Conservation (phyloP, 2,113 vertebrate genomes). For the Pongo abelii region DNA sequence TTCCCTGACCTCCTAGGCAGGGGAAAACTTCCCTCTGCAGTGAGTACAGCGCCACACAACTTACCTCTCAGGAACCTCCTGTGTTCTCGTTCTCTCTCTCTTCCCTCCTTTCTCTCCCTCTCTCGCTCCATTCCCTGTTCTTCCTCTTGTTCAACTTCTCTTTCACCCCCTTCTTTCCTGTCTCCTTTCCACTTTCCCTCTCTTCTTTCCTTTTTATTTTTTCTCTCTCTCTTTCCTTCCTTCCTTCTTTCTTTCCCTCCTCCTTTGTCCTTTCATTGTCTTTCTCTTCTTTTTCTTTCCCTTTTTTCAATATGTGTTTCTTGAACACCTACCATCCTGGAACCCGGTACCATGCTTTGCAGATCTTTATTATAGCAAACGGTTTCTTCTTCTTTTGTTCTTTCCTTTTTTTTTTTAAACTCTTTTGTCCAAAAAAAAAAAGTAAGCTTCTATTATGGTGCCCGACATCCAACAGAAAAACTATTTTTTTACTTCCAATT, state of each 20-base stretch:
- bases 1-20: neutral
- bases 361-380: neutral
- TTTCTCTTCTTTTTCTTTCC: neutral
- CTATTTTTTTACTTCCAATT: neutral
- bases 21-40: neutral
- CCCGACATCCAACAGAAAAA: neutral
- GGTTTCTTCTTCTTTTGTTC: neutral
- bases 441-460: neutral
- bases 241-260: accelerated
- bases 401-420: neutral
- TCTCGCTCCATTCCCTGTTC: too few species aligned
- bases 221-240: too few species aligned
- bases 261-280: neutral
- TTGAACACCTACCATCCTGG: neutral
- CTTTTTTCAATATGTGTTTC: neutral
- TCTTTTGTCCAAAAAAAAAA: neutral
- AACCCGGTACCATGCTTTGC: neutral
- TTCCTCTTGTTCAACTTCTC: neutral
- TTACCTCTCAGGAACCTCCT: neutral
- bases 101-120: too few species aligned
- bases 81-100: neutral
- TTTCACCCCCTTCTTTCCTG: too few species aligned
- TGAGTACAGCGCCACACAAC: neutral
- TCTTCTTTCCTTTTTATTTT: neutral
- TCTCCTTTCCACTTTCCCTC: neutral